Conservation (phyloP, 2,888 invertebrate genomes). For the Sycophila texana region DNA sequence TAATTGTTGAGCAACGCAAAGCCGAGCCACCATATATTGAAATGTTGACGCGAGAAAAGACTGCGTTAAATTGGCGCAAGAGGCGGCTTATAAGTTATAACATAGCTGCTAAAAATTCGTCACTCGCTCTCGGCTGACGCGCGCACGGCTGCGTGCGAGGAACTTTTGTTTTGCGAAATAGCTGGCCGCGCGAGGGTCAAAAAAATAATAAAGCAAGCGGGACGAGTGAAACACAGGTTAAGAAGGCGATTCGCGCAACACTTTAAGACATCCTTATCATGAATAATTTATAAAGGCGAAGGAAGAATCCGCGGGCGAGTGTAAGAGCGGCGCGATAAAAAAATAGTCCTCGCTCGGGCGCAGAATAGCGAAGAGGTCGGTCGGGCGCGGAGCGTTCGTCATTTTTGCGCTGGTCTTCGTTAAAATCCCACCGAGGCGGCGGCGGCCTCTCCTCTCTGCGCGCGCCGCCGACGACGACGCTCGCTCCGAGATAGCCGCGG, state of each 20-base stretch:
- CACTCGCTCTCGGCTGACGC: not conserved
- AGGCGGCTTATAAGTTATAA: no score
- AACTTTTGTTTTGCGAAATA: not conserved
- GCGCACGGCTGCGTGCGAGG: not conserved
- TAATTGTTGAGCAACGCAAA: no score
- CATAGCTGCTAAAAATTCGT: slow-evolving; percentile 29
- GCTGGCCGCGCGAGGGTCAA: slow-evolving; percentile 13
- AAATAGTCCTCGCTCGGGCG: slow-evolving; percentile 14
- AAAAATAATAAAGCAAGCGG: slow-evolving; percentile 23
- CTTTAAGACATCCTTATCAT: slow-evolving; percentile 55
- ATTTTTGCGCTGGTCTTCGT: slow-evolving; percentile 46
- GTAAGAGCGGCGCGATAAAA: slow-evolving; percentile 40
- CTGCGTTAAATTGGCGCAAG: no score
- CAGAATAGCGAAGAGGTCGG: slow-evolving; percentile 37
- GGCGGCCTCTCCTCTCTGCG: slow-evolving; percentile 6
- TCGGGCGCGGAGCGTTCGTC: slow-evolving; percentile 30
- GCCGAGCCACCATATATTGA: no score
- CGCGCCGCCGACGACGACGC: slow-evolving; percentile 6
- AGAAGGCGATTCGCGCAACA: slow-evolving; percentile 51
- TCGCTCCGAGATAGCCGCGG: slow-evolving; percentile 26
- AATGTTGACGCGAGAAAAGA: no score
- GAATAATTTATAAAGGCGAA: slow-evolving; percentile 56
- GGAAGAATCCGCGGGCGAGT: slow-evolving; percentile 25
- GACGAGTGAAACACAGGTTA: not conserved
- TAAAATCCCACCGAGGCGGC: slow-evolving; percentile 42